A percentile compares a stretch with the other conserved stretches of the same genome.
Conservation (phyloP, 37 sponge, comb jelly and placozoan species). For the Chondrosia reniformis region DNA sequence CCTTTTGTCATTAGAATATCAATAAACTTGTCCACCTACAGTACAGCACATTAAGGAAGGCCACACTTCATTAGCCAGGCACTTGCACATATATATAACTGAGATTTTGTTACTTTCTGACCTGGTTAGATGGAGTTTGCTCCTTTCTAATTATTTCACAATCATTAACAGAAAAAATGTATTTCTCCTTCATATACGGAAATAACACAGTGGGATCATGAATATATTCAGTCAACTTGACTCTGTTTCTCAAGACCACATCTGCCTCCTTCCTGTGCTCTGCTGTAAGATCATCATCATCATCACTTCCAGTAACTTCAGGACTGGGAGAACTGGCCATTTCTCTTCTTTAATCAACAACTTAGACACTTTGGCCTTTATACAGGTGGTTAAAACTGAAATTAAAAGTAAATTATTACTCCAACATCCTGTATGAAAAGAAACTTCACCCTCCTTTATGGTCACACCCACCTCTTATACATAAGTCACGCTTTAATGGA, state of each 20-base stretch:
- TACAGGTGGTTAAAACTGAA: not conserved
- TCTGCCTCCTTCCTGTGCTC: constrained; percentile 15
- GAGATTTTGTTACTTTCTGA: too few relatives aligned
- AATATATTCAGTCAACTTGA: constrained; percentile 49
- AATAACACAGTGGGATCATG: constrained; percentile 46
- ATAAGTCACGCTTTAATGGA: not conserved
- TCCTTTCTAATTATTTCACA: constrained; percentile 30
- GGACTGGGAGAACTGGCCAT: not conserved
- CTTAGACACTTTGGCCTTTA: too few relatives aligned
- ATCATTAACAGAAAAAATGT: constrained; percentile 37
- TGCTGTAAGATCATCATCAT: not conserved
- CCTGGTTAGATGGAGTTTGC: not conserved
- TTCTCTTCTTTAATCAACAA: too few relatives aligned
- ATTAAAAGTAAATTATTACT: not conserved
- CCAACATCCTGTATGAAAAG: not conserved
- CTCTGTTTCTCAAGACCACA: constrained; percentile 30
- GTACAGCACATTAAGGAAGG: too few relatives aligned
- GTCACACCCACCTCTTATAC: not conserved
- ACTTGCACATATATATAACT: too few relatives aligned
- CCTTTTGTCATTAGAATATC: constrained; percentile 60
- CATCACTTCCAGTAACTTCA: not conserved
- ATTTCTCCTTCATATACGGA: constrained; percentile 47
- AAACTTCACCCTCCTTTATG: not conserved
- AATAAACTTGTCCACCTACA: constrained; percentile 48
- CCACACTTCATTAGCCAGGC: constrained; percentile 5